A percentile compares a stretch with the other conserved stretches of the same genome.
Evolutionary conservation across 2,113 vertebrate genomes (phyloP).

Genomic region (Syrrhaptes paradoxus): DNA sequence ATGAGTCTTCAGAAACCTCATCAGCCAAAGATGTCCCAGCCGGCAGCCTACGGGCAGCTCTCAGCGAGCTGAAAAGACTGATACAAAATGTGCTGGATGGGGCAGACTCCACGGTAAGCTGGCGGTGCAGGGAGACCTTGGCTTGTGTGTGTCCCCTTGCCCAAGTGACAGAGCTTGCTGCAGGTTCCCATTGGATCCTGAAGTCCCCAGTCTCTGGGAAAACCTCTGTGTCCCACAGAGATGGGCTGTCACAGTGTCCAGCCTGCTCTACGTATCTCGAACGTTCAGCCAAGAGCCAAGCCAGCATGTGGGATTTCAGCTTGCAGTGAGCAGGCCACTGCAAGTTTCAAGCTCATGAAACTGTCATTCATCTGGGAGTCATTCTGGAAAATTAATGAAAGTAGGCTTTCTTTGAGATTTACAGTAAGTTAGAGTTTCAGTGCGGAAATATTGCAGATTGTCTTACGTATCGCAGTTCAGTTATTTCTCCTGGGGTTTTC

Average conservation of each 20-base stretch:
- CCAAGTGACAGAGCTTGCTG: not conserved
- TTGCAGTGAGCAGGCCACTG: not conserved
- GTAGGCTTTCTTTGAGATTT: not conserved
- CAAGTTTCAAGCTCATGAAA: not conserved
- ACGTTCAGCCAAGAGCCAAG: not conserved
- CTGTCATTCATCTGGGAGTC: not conserved
- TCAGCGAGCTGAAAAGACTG: slow-evolving; percentile 92
- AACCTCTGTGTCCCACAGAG: not conserved
- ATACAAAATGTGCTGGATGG: slow-evolving; percentile 93
- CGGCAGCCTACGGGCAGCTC: slow-evolving; percentile 88
- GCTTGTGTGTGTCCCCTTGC: not conserved
- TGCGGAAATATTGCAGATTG: not conserved
- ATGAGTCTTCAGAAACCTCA: slow-evolving; percentile 96
- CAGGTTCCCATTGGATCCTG: not conserved
- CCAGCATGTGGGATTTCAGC: not conserved
- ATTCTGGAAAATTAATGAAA: not conserved
- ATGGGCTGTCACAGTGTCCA: not conserved
- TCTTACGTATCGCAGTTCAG: not conserved
- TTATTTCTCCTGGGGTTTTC: not conserved
- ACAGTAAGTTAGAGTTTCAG: not conserved
- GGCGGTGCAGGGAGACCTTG: not conserved
- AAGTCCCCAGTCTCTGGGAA: not conserved
- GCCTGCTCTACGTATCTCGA: not conserved
- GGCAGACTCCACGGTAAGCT: slow-evolving; percentile 89
- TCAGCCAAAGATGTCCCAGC: slow-evolving; percentile 94